Evolutionary conservation across 2,113 vertebrate genomes (phyloP).

Genomic region (Talpa occidentalis): DNA sequence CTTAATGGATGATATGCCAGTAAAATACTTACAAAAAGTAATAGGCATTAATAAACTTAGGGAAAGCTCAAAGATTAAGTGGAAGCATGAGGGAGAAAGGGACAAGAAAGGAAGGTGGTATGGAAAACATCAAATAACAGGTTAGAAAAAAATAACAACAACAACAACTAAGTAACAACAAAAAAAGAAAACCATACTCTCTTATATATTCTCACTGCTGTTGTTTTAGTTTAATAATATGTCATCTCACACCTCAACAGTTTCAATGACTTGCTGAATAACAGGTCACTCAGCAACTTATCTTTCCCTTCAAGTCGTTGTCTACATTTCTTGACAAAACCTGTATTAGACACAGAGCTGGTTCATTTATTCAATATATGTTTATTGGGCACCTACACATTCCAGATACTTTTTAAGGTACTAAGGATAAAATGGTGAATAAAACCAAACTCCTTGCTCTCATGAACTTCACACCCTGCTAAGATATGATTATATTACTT

Average conservation of each 20-base stretch:
- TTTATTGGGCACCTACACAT: constrained; percentile 53
- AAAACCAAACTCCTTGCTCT: neutral
- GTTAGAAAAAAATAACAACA: too few species aligned
- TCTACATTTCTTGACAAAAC: constrained; percentile 12
- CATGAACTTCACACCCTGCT: neutral
- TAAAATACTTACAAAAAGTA: too few species aligned
- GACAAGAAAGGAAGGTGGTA: too few species aligned
- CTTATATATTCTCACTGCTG: neutral
- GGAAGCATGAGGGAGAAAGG: too few species aligned
- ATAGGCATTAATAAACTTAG: too few species aligned
- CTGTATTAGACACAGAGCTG: constrained; percentile 58
- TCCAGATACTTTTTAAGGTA: neutral
- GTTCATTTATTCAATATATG: constrained; percentile 52
- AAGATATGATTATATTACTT: neutral
- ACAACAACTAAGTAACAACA: neutral
- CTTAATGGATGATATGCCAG: too few species aligned
- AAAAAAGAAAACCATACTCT: neutral
- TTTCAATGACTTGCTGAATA: constrained; percentile 53
- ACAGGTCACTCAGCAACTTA: constrained; percentile 18
- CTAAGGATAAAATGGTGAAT: neutral
- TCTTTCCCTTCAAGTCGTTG: constrained; percentile 51
- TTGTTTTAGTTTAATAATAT: constrained; percentile 32
- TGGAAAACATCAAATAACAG: too few species aligned
- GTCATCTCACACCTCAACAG: constrained; percentile 43
- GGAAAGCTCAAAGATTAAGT: too few species aligned